Conservation (phyloP, 2,797 vertebrate genomes). For the Trematomus bernacchii region DNA sequence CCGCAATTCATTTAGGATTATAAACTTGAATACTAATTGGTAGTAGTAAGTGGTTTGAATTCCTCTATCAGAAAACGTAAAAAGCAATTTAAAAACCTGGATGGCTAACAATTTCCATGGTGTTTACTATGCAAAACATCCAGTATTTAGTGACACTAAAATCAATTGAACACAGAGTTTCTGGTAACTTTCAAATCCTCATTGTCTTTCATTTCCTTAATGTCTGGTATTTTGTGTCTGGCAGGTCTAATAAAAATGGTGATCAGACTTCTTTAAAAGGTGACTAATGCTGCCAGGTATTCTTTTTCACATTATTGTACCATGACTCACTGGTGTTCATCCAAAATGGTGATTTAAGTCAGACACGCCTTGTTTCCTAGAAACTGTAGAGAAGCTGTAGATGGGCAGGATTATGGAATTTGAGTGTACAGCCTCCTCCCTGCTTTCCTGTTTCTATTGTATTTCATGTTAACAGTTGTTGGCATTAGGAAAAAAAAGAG, state of each 20-base stretch:
- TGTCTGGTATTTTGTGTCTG: slow-evolving; percentile 1
- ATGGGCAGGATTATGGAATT: slow-evolving; percentile 37
- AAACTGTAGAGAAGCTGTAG: slow-evolving; percentile 18
- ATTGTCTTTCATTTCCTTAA: not conserved
- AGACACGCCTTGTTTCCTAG: slow-evolving; percentile 40
- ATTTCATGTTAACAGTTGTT: slow-evolving; percentile 19
- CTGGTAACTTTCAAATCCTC: not conserved
- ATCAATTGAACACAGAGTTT: not conserved
- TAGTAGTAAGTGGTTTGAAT: not conserved
- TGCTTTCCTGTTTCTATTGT: not conserved
- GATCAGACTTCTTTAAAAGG: slow-evolving; percentile 19
- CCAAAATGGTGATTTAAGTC: slow-evolving; percentile 19
- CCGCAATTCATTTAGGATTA: no score
- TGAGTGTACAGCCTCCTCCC: slow-evolving; percentile 22
- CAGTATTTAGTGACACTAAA: not conserved
- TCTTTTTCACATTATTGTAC: slow-evolving; percentile 31
- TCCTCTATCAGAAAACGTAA: not conserved
- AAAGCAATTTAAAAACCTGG: not conserved
- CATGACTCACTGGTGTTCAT: slow-evolving; percentile 37
- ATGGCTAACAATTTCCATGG: not conserved
- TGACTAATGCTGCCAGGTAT: slow-evolving; percentile 18
- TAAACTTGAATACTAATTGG: not conserved
- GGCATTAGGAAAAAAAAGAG: not conserved
- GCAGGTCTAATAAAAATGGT: not conserved
- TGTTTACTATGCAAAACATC: not conserved